Base-by-base conservation (phyloP, 2,888 invertebrate genomes). In the Pandemis heparana region DNA sequence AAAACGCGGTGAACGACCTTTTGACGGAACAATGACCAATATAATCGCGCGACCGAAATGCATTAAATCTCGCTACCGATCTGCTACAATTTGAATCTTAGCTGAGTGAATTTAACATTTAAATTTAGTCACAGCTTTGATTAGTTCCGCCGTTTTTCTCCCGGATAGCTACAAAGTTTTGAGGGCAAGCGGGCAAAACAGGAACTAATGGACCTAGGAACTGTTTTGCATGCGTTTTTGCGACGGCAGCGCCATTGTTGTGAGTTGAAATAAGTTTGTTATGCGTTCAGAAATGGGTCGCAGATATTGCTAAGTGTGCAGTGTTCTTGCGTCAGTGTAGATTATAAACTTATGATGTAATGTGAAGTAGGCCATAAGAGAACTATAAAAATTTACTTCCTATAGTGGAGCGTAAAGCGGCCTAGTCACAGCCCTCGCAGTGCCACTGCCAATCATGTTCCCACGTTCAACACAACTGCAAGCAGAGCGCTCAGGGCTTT, bases 1-100 rank as follows among this genome's bases (percentile, higher is more conserved):
- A 59, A 69, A 74, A 70, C 65, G 56, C 74, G 79, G 77, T 79
- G 76, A 77, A 77, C 67, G 76, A 59, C 73, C 76, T 68, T 75
- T 77, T 79, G 77, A 75, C 74, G 76, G 63, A 74, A 79, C 77
- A 78, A 65, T 76, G 71, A 62, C 75, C 70, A 65, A 64, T 65
- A 51, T 23, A 64, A 39, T 18, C 53, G 16, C 43, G 43, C 18
- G 59, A 16, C 46, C 39, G 23, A 66, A 63, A 43, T 43, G 63
- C 48, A 61, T 32, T 32, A 61, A 66, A 23, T 38, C 23, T 18
- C 53, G 14, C 32, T 18, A 62, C 62, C 43, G 14, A 46, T 14
- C 12, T 46, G 38, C 16, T 56, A 38, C n/a, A 73, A 73, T 59
- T 59, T 46, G n/a, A 64, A 59, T 41, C 48, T 23, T 60, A 69